phyloP scores from a whole-genome alignment of 2,113 vertebrate species.

The Pedionomus torquatus region DNA sequence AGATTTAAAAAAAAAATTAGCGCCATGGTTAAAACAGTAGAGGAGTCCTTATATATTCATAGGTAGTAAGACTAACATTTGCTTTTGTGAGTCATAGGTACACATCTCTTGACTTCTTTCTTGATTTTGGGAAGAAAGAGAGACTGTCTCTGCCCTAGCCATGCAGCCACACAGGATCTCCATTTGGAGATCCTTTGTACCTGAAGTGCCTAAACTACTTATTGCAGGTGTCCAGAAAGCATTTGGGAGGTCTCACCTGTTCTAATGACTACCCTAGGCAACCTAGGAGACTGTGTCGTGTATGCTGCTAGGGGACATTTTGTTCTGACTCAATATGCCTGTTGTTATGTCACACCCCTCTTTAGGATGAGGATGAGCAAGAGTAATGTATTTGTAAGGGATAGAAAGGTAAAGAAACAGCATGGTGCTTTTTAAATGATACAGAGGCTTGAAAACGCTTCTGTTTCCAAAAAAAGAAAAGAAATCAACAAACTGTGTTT shows the following conservation, averaged over 20 bases:
- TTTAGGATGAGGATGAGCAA: neutral
- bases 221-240: neutral
- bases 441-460: neutral
- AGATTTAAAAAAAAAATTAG: neutral
- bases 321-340: neutral
- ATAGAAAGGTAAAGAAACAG: neutral
- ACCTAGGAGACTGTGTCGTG: neutral
- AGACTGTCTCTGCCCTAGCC: neutral
- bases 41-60: neutral
- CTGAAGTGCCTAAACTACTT: neutral
- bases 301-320: neutral
- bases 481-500: neutral
- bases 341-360: neutral
- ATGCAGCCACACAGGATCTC: neutral
- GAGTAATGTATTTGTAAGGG: neutral
- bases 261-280: neutral
- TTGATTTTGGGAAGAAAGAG: neutral
- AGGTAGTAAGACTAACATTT: neutral
- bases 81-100: neutral
- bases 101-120: neutral
- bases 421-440: neutral
- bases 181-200: neutral
- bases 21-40: neutral
- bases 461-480: neutral
- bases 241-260: neutral